A percentile compares a stretch with the other conserved stretches of the same genome.
Conservation (phyloP, 2,888 invertebrate species). For the Dexiosoma caninum region DNA sequence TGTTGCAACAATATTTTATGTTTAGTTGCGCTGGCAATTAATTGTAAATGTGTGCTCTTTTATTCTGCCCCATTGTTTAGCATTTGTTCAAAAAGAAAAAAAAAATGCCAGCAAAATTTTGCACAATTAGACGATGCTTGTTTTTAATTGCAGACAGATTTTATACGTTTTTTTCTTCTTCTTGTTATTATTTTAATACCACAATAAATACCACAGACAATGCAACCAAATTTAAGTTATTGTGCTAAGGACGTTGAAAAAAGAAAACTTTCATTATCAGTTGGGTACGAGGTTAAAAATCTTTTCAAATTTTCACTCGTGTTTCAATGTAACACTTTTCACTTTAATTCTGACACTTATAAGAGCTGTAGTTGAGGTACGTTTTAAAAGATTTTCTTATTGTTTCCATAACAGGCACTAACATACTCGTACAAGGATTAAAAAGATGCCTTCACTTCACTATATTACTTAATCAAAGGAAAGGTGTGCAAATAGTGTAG, state of each 20-base stretch:
- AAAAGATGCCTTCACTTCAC: no score
- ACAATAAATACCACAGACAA: conserved; percentile 43
- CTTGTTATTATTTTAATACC: conserved; percentile 38
- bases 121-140: conserved; percentile 55
- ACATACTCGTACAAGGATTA: no score
- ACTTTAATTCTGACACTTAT: conserved; percentile 7
- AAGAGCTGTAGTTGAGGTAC: background rate
- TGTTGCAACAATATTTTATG: conserved; percentile 66
- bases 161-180: conserved; percentile 2
- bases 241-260: conserved; percentile 48
- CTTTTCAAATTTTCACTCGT: background rate
- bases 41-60: conserved; percentile 71
- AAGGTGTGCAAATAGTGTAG: no score
- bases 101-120: conserved; percentile 39
- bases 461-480: no score
- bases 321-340: conserved; percentile 23
- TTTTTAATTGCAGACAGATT: conserved; percentile 56
- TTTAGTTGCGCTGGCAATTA: conserved; percentile 73
- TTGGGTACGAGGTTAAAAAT: conserved; percentile 30
- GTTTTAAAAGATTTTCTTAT: background rate
- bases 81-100: conserved; percentile 44
- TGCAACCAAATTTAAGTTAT: conserved; percentile 43
- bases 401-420: no score
- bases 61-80: conserved; percentile 66
- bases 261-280: conserved; percentile 41